A percentile compares a stretch with the other conserved stretches of the same genome.
phyloP scores from a whole-genome alignment of 2,797 vertebrate genomes.

The Graptemys geographica region DNA sequence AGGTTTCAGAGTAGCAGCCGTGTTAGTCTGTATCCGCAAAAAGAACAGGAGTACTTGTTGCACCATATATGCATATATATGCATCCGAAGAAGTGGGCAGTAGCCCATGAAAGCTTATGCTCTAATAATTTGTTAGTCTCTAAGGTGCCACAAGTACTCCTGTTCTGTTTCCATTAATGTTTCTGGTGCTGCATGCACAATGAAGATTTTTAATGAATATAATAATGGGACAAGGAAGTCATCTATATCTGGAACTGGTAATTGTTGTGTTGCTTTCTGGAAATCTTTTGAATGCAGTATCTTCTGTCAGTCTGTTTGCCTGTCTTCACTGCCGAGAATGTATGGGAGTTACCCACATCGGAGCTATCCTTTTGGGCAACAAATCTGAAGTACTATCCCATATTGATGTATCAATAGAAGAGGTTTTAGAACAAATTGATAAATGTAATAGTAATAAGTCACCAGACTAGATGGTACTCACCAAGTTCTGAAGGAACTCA shows the following conservation, averaged over 20 bases:
- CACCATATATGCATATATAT: too few species aligned
- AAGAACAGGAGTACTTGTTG: too few species aligned
- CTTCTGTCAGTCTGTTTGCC: accelerated
- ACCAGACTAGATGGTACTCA: neutral
- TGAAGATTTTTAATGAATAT: neutral
- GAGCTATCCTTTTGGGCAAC: neutral
- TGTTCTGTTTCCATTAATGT: neutral
- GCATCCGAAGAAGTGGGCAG: too few species aligned
- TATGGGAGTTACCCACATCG: neutral
- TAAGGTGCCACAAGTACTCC: too few species aligned
- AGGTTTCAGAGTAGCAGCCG: too few species aligned
- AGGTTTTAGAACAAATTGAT: neutral
- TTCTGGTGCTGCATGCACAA: accelerated
- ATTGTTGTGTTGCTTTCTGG: neutral
- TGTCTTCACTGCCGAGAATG: neutral
- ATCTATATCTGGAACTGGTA: neutral
- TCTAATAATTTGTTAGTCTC: too few species aligned
- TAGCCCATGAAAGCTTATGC: too few species aligned
- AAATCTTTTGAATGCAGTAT: neutral
- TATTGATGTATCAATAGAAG: neutral
- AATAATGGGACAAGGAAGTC: neutral
- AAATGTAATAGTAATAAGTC: neutral
- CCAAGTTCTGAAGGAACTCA: neutral
- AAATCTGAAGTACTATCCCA: neutral
- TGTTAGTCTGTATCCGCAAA: too few species aligned